Evolutionary conservation across 2,888 invertebrate species (phyloP), one percentile per base, ranked within the genome.

Genomic region (Brachycybe producta): DNA sequence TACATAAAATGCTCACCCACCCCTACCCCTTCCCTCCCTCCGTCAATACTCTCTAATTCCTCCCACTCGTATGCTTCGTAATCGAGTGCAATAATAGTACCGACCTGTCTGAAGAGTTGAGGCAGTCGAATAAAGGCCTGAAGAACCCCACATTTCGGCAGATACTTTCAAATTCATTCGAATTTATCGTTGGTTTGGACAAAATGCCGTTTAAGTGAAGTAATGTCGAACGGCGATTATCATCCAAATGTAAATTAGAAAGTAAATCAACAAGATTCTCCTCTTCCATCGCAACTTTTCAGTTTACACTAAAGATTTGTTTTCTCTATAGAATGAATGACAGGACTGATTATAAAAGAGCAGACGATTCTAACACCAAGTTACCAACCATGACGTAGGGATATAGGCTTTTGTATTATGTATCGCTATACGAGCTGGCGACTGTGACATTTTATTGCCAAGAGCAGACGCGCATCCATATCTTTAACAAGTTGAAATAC

Each of bases 21-120:
- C 8, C 34, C 17, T 17, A 27, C 44, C 23, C 7, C 8, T 39
- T 8, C 34, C 7, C 7, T 34, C 23, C 15, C 5, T 13, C 17
- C 8, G 17, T 11, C 15, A 7, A 19, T 21, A 23, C 7, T n/a
- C 5, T 26, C 8, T 42, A 21, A 24, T 41, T 17, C 24, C 5
- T 30, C 32, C 8, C 8, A n/a, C n/a, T 30, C 32, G 32, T 30
- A 30, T 30, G 32, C 32, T 41, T 5, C 17, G 23, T 8, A 8
- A 41, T 19, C 23, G 7, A 23, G 15, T 21, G 8, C 7, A 11
- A 35, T 35, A 13, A 13, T 2, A 13, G 17, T 36, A 45, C 44
- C 40, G 11, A 52, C 52, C 38, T 49, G 30, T 52, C 49, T 11
- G 52, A 23, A n/a, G n/a, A n/a, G 39, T 52, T 52, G 11, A 52